phyloP scores from a whole-genome alignment of 2,888 invertebrate genomes.

The Lithodes maja region DNA sequence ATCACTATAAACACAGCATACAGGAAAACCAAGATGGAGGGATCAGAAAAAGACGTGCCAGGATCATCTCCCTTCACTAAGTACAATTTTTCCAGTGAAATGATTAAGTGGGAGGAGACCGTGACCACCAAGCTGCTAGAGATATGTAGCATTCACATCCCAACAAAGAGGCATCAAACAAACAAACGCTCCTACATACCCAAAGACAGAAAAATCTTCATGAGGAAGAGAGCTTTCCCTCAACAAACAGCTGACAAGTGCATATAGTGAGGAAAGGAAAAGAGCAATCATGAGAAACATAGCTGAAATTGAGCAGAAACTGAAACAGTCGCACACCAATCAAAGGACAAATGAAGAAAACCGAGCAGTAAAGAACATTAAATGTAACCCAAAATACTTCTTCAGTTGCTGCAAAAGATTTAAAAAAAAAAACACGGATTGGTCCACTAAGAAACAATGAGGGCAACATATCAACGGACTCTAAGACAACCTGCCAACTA shows the following conservation, averaged over 20 bases:
- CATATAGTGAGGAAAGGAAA: background rate
- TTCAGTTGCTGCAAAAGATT: slow-evolving; percentile 21
- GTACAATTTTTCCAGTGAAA: slow-evolving; percentile 9
- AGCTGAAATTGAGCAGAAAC: slow-evolving; percentile 6
- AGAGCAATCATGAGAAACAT: background rate
- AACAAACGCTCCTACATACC: slow-evolving; percentile 8
- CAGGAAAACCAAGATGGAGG: background rate
- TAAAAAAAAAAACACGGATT: too few species aligned
- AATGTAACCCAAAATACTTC: background rate
- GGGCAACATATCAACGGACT: background rate
- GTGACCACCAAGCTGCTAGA: slow-evolving; percentile 22
- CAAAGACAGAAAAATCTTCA: slow-evolving; percentile 14
- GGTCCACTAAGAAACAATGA: background rate
- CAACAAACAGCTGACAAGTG: slow-evolving; percentile 12
- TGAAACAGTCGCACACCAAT: background rate
- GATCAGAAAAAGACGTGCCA: background rate
- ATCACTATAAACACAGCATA: slow-evolving; percentile 20
- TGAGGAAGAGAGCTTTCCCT: slow-evolving; percentile 19
- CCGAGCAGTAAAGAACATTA: background rate
- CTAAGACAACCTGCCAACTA: background rate
- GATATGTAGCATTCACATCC: too few species aligned
- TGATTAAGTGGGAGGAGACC: slow-evolving; percentile 12
- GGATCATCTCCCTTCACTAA: background rate
- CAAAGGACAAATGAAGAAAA: background rate
- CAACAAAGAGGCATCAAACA: background rate